These are phyloP conservation scores for Eucera pruinosa DNA, from an alignment of 2,888 invertebrate species.

Conservation along the genomic window DNA sequence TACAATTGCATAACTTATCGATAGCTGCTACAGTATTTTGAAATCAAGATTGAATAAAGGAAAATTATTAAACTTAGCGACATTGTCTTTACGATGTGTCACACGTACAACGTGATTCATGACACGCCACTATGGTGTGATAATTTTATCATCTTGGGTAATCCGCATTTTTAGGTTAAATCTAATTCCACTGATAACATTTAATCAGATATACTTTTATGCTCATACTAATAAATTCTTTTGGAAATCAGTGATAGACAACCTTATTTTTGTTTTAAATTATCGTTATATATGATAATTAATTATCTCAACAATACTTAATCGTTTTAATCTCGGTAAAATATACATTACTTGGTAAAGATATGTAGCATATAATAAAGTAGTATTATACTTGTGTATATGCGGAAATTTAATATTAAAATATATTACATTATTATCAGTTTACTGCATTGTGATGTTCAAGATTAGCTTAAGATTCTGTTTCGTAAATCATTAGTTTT, in stretches of 20 bases:
- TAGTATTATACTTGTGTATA: no score
- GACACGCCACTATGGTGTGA: constrained; percentile 4
- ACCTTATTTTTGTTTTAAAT: neutral
- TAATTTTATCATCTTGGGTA: neutral
- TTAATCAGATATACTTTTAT: neutral
- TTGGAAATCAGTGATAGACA: neutral
- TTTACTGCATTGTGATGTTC: no score
- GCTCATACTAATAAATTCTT: neutral
- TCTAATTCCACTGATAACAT: neutral
- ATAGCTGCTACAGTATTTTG: neutral
- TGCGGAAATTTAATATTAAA: no score
- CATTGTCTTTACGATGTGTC: neutral
- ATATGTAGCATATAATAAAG: no score
- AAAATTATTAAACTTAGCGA: neutral
- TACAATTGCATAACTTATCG: constrained; percentile 22
- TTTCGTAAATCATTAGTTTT: no score
- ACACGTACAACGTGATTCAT: neutral
- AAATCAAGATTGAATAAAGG: neutral
- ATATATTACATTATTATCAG: no score
- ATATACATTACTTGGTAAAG: no score
- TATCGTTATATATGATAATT: neutral
- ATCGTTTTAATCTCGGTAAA: no score
- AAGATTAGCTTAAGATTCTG: no score
- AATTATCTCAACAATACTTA: neutral
- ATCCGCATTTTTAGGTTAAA: neutral